Base-by-base conservation (phyloP, 2,113 vertebrate genomes). In the Pseudorhombus dupliciocellatus region DNA sequence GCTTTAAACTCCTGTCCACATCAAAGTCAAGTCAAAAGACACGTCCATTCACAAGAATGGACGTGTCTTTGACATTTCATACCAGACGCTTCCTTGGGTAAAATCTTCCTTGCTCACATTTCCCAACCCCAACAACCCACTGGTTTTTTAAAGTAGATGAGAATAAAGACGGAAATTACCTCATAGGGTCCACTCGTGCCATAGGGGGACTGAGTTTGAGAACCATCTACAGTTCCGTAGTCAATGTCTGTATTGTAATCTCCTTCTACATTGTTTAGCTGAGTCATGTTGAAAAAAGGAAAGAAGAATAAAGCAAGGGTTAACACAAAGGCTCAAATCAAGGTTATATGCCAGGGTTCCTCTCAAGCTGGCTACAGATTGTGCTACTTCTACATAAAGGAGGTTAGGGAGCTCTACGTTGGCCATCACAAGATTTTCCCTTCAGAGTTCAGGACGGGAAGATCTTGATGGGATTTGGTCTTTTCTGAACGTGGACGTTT, bases 361-460 rank as follows among this genome's bases (percentile, higher is more conserved):
- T 89, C 75, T 84, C 31, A 58, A 79, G 93, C 94, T 93, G 92
- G 84, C 88, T 91, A 91, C 80, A 81, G 66, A 40, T 71, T 83
- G 40, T 69, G 89, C 92, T 91, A 83, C 90, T 42, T 92, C 93
- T 95, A 95, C 86, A 86, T 73, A 65, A 56, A 66, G 84, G 89
- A 90, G 90, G 92, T 93, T 95, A 94, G 90, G 88, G 81, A 77
- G 89, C 53, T 74, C 79, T 90, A 79, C 66, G 88, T 84, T 89
- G 88, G 85, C 92, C 93, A 98, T 98, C 95, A 96, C 63, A 97
- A 37, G 97, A 98, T 99, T 94, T 96, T 97, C 95, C 94, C 89
- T 87, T 87, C 84, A 84, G 83, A 80, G 87, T 52, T 82, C 24
- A 31, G 34, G 75, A 40, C n/a, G 90, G 95, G 90, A 93, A 97